phyloP scores from a whole-genome alignment of 2,888 invertebrate species.

The Xanthorhoe designata region DNA sequence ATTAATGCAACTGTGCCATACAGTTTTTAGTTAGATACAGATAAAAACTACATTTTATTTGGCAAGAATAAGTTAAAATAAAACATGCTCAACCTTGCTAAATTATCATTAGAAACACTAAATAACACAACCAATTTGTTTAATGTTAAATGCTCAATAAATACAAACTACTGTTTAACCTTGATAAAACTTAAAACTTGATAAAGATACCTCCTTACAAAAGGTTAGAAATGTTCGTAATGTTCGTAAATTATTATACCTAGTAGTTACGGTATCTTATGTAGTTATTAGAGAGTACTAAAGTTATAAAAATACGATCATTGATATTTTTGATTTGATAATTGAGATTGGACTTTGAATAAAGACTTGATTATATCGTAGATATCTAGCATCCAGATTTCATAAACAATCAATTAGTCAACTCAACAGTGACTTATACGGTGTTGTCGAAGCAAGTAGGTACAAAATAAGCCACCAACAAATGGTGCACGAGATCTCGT shows the following conservation, averaged over 20 bases:
- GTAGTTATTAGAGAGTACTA: background rate
- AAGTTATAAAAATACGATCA: too few species aligned
- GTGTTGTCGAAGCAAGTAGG: too few species aligned
- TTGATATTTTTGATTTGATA: too few species aligned
- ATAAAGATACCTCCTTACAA: background rate
- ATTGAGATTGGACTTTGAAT: too few species aligned
- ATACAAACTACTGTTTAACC: background rate
- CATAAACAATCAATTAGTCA: too few species aligned
- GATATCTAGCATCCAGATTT: too few species aligned
- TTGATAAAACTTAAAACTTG: background rate
- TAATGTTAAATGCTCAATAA: background rate
- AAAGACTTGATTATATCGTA: too few species aligned
- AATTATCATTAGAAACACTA: conserved; percentile 19
- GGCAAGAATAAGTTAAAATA: background rate
- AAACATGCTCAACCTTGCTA: conserved; percentile 3
- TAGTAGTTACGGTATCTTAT: background rate
- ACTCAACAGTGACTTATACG: too few species aligned
- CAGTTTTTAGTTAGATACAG: too few species aligned
- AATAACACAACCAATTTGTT: conserved; percentile 19
- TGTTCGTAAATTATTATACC: background rate
- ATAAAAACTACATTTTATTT: conserved; percentile 6
- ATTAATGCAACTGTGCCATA: too few species aligned
- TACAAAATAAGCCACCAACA: too few species aligned
- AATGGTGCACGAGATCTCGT: too few species aligned
- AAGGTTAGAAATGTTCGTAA: background rate